Evolutionary conservation across 2,888 invertebrate species (phyloP), one percentile per base, ranked within the genome.

Genomic region (Nezara viridula): DNA sequence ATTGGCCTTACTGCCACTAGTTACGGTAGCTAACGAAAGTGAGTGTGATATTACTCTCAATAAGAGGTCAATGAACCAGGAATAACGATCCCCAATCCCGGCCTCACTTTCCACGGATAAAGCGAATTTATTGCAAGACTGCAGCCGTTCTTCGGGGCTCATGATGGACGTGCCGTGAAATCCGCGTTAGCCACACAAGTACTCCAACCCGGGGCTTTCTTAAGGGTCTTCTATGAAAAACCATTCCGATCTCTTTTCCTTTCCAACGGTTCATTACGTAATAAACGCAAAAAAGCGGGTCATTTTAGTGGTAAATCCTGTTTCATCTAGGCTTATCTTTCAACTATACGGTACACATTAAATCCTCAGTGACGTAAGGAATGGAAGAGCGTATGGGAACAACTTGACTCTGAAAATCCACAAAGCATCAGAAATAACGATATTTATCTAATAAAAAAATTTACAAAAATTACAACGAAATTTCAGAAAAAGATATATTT

Each of bases 131-230:
- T 19, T 73, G 37, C 66, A 73, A 32, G 66, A 73, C 37, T 73
- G 60, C 27, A 60, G 27, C 27, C 55, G 55, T 55, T 60, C 60
- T 16, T 27, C 27, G 14, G 14, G 14, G 16, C 60, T 4, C 27
- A 10, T 73, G 66, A 73, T 73, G 66, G 66, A 73, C 66, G 32
- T 73, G 21, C 66, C 66, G 19, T 73, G 66, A 73, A 73, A 37
- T 73, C 66, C 16, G 37, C 32, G 66, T 73, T 73, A 73, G 66
- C 10, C 66, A 37, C 32, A 73, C 1, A 37, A 73, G 16, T 73
- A 37, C 19, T 37, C 32, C 3, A 27, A 60, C 14, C 27, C 12
- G 12, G 60, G 16, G 4, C 16, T 73, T 73, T 37, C 32, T 73
- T 73, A 27, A 37, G 32, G 16, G 19, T 73, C 19, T 32, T 32